Evolutionary conservation across 2,113 vertebrate species (phyloP).

Genomic region (Actenoides lindsayi): DNA sequence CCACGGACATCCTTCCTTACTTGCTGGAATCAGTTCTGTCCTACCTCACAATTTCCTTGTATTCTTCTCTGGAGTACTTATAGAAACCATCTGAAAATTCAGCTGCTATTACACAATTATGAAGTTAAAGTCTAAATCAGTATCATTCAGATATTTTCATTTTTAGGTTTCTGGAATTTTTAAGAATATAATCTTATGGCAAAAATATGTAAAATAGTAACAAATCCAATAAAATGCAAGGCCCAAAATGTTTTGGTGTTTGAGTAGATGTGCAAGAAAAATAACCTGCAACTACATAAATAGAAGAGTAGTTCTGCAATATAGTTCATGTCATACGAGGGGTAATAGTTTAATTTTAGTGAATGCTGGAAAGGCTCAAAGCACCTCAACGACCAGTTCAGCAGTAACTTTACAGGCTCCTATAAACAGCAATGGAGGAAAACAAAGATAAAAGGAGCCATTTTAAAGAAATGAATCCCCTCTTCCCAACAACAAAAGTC

Average conservation of each 20-base stretch:
- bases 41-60: not conserved
- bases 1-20: not conserved
- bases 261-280: not conserved
- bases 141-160: not conserved
- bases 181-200: not conserved
- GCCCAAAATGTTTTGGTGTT: not conserved
- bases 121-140: not conserved
- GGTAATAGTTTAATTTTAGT: not conserved
- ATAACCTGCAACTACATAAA: not conserved
- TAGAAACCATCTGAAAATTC: not conserved
- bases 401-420: not conserved
- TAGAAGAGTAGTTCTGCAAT: not conserved
- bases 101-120: not conserved
- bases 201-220: not conserved
- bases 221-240: not conserved
- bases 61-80: not conserved
- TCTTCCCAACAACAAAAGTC: not conserved
- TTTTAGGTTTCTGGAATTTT: not conserved
- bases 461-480: conserved; percentile 14
- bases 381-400: not conserved
- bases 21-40: not conserved
- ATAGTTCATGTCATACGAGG: not conserved
- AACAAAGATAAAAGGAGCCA: not conserved
- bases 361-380: not conserved
- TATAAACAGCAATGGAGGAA: not conserved